These are phyloP conservation scores for Phylloscopus trochilus DNA, from an alignment of 2,113 vertebrate species.

Conservation along the genomic window DNA sequence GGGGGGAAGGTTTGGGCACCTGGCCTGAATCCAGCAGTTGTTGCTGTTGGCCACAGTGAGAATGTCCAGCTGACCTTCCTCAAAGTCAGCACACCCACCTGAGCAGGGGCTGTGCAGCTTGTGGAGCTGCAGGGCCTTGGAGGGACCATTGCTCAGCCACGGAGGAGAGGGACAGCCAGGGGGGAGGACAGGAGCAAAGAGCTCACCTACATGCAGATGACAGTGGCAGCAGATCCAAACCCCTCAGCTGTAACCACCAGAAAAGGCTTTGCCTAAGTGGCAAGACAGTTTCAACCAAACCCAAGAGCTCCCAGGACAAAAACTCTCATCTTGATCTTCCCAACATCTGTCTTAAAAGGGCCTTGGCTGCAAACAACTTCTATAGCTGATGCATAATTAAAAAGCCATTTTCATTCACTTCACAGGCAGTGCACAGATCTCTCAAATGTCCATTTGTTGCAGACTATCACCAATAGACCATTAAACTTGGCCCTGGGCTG, in stretches of 20 bases:
- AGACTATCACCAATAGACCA: background rate
- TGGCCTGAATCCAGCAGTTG: background rate
- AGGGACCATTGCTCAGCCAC: accelerated
- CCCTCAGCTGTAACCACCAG: background rate
- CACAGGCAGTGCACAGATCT: background rate
- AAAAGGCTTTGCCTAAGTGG: background rate
- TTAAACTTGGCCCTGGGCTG: background rate
- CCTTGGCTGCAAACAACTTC: background rate
- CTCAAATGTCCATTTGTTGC: constrained; percentile 7
- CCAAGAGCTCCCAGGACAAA: background rate
- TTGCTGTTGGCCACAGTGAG: background rate
- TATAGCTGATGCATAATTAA: constrained; percentile 11
- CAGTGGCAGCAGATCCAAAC: background rate
- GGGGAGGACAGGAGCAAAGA: background rate
- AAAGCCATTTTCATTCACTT: constrained; percentile 40
- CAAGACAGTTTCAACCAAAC: background rate
- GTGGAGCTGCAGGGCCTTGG: background rate
- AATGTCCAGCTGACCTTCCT: background rate
- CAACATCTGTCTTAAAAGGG: background rate
- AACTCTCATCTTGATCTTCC: background rate
- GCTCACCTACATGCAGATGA: background rate
- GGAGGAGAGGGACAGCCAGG: background rate
- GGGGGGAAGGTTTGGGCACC: background rate
- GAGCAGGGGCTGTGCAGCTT: accelerated
- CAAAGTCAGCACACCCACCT: accelerated